Evolutionary conservation across 2,113 vertebrate species (phyloP).

Genomic region (Otolemur garnettii): DNA sequence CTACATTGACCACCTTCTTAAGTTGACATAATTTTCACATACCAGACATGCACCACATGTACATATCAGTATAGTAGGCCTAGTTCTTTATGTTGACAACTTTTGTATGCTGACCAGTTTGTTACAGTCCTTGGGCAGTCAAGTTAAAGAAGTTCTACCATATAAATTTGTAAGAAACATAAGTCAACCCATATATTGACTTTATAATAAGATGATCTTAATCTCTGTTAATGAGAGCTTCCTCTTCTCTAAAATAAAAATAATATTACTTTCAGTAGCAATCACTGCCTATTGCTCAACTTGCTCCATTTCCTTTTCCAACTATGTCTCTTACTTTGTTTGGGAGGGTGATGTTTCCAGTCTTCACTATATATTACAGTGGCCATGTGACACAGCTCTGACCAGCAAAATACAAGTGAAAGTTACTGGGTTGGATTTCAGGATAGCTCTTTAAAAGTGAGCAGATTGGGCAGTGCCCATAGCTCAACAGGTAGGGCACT

Average conservation of each 20-base stretch:
- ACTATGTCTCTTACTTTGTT: background rate
- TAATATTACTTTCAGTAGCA: background rate
- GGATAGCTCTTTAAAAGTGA: background rate
- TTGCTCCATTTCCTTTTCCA: background rate
- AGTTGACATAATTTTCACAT: no score
- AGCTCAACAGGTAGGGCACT: no score
- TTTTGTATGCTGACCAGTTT: no score
- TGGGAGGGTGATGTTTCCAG: background rate
- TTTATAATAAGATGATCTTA: background rate
- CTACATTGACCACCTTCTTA: no score
- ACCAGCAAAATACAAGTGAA: background rate
- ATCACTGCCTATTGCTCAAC: background rate
- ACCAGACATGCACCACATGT: no score
- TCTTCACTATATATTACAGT: background rate
- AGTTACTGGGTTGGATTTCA: background rate
- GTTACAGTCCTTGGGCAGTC: no score
- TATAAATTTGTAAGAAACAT: background rate
- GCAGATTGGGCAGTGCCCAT: no score
- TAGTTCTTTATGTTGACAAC: no score
- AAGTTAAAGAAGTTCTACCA: no score
- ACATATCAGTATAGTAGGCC: no score
- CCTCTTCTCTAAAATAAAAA: background rate
- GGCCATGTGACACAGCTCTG: background rate
- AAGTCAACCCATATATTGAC: background rate
- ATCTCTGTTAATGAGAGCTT: background rate